These are phyloP conservation scores for Rhincodon typus DNA, from an alignment of 2,797 vertebrate genomes.

Conservation along the genomic window DNA sequence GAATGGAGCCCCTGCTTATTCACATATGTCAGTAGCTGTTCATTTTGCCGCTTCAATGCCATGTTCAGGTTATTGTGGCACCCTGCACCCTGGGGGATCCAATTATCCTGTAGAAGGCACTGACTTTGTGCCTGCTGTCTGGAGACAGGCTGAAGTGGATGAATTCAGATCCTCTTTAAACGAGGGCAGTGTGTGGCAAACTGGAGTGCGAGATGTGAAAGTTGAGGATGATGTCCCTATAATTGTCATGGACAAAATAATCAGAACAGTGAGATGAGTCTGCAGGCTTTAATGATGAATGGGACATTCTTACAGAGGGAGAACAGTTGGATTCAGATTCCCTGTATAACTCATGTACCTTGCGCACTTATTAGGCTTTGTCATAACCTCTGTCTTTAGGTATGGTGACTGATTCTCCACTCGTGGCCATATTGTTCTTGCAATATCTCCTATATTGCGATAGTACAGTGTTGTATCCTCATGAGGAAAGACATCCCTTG, in stretches of 20 bases:
- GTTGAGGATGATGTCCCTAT: background rate
- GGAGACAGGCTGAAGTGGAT: background rate
- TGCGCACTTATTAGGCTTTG: background rate
- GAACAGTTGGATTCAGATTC: background rate
- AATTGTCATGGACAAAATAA: background rate
- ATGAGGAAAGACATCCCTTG: background rate
- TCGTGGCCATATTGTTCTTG: background rate
- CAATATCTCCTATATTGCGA: background rate
- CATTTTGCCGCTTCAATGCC: background rate
- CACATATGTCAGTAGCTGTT: background rate
- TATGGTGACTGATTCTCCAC: background rate
- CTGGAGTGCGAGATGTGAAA: background rate
- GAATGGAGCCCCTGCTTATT: background rate
- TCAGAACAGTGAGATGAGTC: background rate
- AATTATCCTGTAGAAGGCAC: background rate
- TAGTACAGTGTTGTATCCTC: background rate
- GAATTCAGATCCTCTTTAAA: background rate
- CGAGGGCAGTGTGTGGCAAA: background rate
- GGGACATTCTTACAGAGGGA: background rate
- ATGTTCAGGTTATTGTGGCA: background rate
- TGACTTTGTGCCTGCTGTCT: background rate
- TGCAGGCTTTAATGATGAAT: background rate
- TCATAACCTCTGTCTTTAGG: background rate
- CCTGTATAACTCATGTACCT: background rate
- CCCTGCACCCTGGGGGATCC: background rate